phyloP scores from a whole-genome alignment of 2,797 vertebrate genomes.

The Alcedo atthis region DNA sequence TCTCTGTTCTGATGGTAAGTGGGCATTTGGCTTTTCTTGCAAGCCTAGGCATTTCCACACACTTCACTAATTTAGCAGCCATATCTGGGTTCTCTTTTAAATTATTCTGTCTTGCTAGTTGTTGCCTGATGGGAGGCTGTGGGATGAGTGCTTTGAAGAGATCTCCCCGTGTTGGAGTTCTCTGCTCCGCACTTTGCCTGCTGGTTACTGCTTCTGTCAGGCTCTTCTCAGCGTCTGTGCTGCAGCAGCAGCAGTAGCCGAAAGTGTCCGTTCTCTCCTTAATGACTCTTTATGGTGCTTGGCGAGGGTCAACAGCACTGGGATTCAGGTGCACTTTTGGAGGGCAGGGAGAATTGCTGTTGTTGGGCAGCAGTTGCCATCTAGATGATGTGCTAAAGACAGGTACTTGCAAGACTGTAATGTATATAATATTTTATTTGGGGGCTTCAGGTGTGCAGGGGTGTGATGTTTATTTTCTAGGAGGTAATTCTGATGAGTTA shows the following conservation, averaged over 20 bases:
- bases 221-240: neutral
- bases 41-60: neutral
- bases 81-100: neutral
- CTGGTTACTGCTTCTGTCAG: neutral
- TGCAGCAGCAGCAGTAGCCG: neutral
- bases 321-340: fast-evolving
- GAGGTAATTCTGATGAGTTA: neutral
- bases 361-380: neutral
- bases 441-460: neutral
- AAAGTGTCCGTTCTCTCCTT: neutral
- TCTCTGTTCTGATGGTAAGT: neutral
- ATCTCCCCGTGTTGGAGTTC: neutral
- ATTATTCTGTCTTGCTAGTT: neutral
- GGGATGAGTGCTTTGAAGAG: neutral
- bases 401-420: neutral
- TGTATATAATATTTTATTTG: neutral
- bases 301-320: neutral
- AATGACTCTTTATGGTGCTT: fast-evolving
- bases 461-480: neutral
- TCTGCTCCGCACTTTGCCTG: neutral
- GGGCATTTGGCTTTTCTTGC: neutral
- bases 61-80: neutral
- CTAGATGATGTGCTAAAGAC: neutral
- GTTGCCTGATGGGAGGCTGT: neutral
- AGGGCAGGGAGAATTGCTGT: neutral